A percentile compares a stretch with the other conserved stretches of the same genome.
These are phyloP conservation scores for Clistopyga incitator DNA, from an alignment of 2,888 invertebrate genomes.

Conservation along the genomic window DNA sequence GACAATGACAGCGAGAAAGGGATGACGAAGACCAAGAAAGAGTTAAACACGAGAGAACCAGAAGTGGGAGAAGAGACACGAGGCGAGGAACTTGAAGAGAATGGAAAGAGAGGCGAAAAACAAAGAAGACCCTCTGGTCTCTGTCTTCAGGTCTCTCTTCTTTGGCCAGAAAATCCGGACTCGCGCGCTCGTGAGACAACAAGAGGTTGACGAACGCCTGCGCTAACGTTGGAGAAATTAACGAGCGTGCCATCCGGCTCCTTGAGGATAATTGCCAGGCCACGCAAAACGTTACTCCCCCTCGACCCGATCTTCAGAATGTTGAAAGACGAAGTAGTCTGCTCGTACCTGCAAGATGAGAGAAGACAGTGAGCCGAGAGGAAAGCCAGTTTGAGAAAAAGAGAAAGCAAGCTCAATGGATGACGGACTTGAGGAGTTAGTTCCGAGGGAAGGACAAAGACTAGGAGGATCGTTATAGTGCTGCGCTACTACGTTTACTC, in stretches of 20 bases:
- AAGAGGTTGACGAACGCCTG: constrained; percentile 75
- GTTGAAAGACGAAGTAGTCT: constrained; percentile 69
- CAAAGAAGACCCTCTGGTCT: constrained; percentile 2
- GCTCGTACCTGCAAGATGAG: constrained; percentile 50
- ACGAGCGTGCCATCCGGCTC: constrained; percentile 62
- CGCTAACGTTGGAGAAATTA: constrained; percentile 73
- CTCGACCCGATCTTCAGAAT: constrained; percentile 77
- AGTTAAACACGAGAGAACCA: background rate
- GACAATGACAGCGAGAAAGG: background rate
- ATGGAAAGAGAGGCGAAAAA: background rate
- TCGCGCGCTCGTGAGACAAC: constrained; percentile 71
- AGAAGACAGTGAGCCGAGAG: constrained; percentile 13
- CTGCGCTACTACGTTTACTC: constrained; percentile 34
- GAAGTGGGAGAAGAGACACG: background rate
- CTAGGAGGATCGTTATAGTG: constrained; percentile 36
- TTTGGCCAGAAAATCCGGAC: background rate
- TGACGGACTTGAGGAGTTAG: constrained; percentile 66
- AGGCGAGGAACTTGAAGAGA: background rate
- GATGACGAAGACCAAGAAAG: background rate
- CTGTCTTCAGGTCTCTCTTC: background rate
- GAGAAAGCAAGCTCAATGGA: constrained; percentile 71
- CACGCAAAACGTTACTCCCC: constrained; percentile 76
- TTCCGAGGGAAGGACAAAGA: constrained; percentile 46
- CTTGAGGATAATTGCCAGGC: constrained; percentile 78
- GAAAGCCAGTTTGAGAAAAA: constrained; percentile 24